Evolutionary conservation across 2,797 vertebrate species (phyloP), one percentile per base, ranked within the genome.

Genomic region (Odontamblyopus lacepedii): DNA sequence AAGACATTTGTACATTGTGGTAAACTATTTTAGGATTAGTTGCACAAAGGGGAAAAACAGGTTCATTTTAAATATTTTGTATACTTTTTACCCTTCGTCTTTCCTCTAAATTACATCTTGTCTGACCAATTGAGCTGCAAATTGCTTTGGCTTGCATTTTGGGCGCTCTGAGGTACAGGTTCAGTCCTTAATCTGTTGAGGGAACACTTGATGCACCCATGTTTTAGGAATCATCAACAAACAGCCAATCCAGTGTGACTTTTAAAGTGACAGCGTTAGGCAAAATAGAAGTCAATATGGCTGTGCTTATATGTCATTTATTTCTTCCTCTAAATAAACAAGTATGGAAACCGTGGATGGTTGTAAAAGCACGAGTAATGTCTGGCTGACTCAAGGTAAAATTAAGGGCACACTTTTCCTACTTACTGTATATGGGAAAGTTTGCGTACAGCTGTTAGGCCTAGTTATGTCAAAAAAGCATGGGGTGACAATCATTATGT

Each of bases 41-140:
- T 26, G 6, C 38, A 48, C 38, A 65, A 48, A 65, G 23, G 38
- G 12, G 12, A 23, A 65, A 50, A 63, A 63, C 32, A 23, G 19
- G 32, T 63, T 12, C 9, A 44, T 23, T 48, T 65, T 3, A 48
- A 48, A 51, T n/a, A 66, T 67, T 67, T 19, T 30, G 48, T 67
- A n/a, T 32, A 53, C 1, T 67, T 41, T 69, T 59, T 59, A 5
- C 9, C 23, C 55, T 29, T 23, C 6, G 55, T 71, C 56, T 44
- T 51, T 57, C 70, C 59, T 71, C 16, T 29, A 2, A 57, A 48
- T 86, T 70, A 85, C 26, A 9, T 86, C 83, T 85, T 86, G 89
- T 81, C 85, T 87, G 84, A 89, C 87, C 82, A 84, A 70, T 81
- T 72, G 70, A 72, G 26, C 19, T 57, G 27, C 26, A 51, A 73